These are phyloP conservation scores for Argyra leucocephala DNA, from an alignment of 2,888 invertebrate genomes.

Conservation along the genomic window DNA sequence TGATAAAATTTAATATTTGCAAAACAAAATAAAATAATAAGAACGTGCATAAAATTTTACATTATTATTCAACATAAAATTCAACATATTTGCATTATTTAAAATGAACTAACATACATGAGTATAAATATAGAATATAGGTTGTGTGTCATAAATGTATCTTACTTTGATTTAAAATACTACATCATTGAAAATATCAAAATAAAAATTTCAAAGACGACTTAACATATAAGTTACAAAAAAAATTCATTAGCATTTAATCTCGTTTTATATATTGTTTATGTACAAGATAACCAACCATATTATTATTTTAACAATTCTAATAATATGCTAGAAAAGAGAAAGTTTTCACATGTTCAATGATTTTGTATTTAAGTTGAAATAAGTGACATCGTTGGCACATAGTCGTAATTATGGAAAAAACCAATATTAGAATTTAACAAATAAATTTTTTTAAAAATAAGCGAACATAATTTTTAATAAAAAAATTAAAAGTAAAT, in stretches of 20 bases:
- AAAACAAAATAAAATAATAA: background rate
- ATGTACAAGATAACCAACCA: too few relatives aligned
- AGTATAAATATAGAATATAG: too few relatives aligned
- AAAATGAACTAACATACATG: background rate
- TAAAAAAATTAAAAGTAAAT: background rate
- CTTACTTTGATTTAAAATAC: background rate
- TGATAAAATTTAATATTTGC: background rate
- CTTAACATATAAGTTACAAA: too few relatives aligned
- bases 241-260: background rate
- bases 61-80: background rate
- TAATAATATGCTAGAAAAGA: too few relatives aligned
- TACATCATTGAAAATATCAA: background rate
- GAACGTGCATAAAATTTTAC: conserved; percentile 2
- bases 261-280: too few relatives aligned
- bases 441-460: background rate
- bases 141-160: too few relatives aligned
- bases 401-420: too few relatives aligned
- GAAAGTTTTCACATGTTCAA: too few relatives aligned
- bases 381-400: too few relatives aligned
- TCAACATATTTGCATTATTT: background rate
- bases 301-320: too few relatives aligned
- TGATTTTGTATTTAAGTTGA: too few relatives aligned
- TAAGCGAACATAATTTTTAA: background rate
- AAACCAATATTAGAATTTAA: too few relatives aligned
- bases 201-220: background rate